Percentiles rank a stretch among this genome's conserved stretches.
Evolutionary conservation across 2,888 invertebrate genomes (phyloP).

Genomic region (Troglohyphantes excavatus): DNA sequence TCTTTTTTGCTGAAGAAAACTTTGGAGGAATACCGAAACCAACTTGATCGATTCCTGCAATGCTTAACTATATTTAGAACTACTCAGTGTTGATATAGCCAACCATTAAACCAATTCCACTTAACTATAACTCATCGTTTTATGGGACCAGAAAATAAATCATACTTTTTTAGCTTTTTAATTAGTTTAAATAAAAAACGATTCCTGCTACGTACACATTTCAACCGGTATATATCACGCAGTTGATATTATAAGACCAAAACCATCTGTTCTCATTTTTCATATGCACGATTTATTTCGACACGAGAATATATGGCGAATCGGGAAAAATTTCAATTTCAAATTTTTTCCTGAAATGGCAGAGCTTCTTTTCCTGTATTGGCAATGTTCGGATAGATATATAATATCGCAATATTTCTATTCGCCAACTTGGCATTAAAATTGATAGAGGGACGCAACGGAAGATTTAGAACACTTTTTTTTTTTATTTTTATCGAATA

Average conservation of each 20-base stretch:
- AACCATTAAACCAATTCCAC: not conserved
- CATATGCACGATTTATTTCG: conserved; percentile 31
- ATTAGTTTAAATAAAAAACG: not conserved
- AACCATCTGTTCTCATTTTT: conserved; percentile 30
- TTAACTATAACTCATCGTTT: not conserved
- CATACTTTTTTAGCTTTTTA: not conserved
- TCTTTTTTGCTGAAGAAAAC: too few species aligned
- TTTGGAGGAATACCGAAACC: too few species aligned
- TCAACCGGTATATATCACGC: not conserved
- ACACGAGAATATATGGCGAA: not conserved
- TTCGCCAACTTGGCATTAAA: conserved; percentile 32
- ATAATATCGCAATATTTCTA: conserved; percentile 23
- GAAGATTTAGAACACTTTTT: conserved; percentile 25
- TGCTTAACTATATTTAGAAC: too few species aligned
- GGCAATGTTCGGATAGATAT: not conserved
- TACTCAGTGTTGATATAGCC: too few species aligned
- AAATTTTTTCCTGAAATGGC: conserved; percentile 15
- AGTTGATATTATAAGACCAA: not conserved
- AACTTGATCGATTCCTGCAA: too few species aligned
- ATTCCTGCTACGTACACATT: not conserved
- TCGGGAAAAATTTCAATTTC: conserved; percentile 46
- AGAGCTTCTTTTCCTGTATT: not conserved
- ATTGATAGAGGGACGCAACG: conserved; percentile 13
- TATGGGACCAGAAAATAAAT: not conserved
- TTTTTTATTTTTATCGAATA: not conserved